A percentile compares a stretch with the other conserved stretches of the same genome.
Evolutionary conservation across 2,797 vertebrate species (phyloP).

Genomic region (Coracias cyanogaster): DNA sequence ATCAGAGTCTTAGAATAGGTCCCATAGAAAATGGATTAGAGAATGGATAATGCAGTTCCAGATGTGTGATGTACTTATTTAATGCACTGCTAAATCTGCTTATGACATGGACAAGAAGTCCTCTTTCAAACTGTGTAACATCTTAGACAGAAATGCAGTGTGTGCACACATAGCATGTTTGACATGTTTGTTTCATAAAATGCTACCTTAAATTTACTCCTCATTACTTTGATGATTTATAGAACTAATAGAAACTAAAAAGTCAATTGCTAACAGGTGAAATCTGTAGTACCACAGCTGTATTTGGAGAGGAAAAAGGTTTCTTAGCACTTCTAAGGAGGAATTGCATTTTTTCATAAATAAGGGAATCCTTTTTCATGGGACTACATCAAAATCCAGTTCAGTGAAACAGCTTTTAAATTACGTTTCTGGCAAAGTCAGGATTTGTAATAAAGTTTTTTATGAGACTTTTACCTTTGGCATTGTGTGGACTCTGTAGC

Average conservation of each 20-base stretch:
- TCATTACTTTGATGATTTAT: neutral
- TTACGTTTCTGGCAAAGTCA: neutral
- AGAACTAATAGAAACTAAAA: neutral
- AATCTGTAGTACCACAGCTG: neutral
- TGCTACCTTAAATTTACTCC: neutral
- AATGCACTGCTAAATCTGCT: neutral
- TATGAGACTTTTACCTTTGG: neutral
- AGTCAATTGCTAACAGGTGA: neutral
- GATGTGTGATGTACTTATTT: neutral
- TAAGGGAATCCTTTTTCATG: neutral
- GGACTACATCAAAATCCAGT: neutral
- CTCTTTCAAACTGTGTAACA: neutral
- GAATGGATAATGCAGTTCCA: conserved; percentile 1
- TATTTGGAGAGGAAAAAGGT: neutral
- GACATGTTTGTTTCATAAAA: neutral
- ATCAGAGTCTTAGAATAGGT: conserved; percentile 31
- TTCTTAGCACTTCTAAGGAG: neutral
- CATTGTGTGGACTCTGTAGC: neutral
- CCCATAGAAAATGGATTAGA: conserved; percentile 33
- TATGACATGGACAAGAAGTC: neutral
- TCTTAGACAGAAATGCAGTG: neutral
- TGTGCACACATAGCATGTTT: fast-evolving
- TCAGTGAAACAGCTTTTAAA: neutral
- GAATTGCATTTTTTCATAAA: neutral
- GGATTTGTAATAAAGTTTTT: neutral